phyloP scores from a whole-genome alignment of 2,113 vertebrate genomes.

The Xerus inauris region DNA sequence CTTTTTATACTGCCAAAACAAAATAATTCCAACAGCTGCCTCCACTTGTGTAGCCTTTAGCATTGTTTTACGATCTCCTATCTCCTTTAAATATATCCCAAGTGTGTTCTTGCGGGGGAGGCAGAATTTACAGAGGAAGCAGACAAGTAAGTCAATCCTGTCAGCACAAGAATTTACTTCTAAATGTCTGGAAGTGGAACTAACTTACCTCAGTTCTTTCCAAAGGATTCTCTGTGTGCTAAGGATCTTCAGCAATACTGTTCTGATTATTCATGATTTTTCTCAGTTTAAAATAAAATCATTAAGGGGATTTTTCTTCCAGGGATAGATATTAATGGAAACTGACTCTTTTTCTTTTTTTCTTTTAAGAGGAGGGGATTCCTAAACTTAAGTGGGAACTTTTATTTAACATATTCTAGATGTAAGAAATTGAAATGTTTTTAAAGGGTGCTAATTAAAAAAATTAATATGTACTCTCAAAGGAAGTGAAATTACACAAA shows the following conservation, averaged over 20 bases:
- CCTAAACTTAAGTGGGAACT: conserved; percentile 2
- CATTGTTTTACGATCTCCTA: conserved; percentile 19
- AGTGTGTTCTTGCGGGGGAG: not conserved
- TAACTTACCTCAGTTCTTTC: not conserved
- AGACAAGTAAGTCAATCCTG: not conserved
- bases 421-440: conserved; percentile 37
- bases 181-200: not conserved
- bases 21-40: conserved; percentile 65
- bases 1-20: conserved; percentile 57
- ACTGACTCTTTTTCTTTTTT: not conserved
- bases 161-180: conserved; percentile 22
- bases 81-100: conserved; percentile 48
- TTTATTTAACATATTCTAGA: conserved; percentile 60
- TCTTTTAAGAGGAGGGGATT: not conserved
- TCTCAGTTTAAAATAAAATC: conserved; percentile 55
- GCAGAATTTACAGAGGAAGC: conserved; percentile 34
- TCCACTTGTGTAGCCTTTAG: conserved; percentile 31
- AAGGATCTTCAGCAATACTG: not conserved
- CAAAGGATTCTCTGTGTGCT: not conserved
- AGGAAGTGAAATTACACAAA: conserved; percentile 37
- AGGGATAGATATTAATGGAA: conserved; percentile 42
- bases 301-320: not conserved
- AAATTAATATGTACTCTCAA: conserved; percentile 19
- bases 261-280: conserved; percentile 44
- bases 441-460: conserved; percentile 63